phyloP scores from a whole-genome alignment of 2,797 vertebrate species.

The Onychomys torridus region DNA sequence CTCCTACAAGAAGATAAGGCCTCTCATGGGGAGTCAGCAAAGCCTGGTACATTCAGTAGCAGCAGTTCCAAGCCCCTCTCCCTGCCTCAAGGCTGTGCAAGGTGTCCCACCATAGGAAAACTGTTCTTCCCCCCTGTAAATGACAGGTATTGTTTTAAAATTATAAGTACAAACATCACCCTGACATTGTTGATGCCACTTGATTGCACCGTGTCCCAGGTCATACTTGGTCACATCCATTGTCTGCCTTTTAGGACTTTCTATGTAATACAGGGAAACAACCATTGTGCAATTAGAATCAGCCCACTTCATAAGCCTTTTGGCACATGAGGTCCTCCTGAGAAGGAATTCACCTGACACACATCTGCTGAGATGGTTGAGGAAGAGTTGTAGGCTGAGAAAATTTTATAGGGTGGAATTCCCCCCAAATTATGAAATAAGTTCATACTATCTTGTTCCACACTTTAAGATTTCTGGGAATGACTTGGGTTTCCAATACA shows the following conservation, averaged over 20 bases:
- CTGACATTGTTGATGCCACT: background rate
- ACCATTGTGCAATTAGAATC: background rate
- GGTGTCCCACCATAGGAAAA: too few species aligned
- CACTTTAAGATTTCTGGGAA: background rate
- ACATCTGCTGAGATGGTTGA: background rate
- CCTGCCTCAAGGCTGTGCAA: too few species aligned
- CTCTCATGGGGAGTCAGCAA: too few species aligned
- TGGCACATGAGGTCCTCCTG: background rate
- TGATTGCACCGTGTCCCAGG: background rate
- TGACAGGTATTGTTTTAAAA: constrained; percentile 9
- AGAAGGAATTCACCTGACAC: background rate
- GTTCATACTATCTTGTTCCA: background rate
- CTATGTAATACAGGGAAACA: background rate
- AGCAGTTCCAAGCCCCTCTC: too few species aligned
- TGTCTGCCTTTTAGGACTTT: background rate
- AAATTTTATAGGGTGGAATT: background rate
- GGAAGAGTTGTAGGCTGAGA: background rate
- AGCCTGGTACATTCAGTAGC: too few species aligned
- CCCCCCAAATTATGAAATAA: constrained; percentile 7
- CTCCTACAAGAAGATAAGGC: too few species aligned
- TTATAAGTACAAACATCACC: background rate
- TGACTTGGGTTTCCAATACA: background rate
- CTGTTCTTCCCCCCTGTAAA: background rate
- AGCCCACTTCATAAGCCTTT: background rate
- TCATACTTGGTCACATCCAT: background rate